A percentile compares a stretch with the other conserved stretches of the same genome.
Evolutionary conservation across 92 coral and sea anemone genomes (phyloP).

Genomic region (Muricea muricata): DNA sequence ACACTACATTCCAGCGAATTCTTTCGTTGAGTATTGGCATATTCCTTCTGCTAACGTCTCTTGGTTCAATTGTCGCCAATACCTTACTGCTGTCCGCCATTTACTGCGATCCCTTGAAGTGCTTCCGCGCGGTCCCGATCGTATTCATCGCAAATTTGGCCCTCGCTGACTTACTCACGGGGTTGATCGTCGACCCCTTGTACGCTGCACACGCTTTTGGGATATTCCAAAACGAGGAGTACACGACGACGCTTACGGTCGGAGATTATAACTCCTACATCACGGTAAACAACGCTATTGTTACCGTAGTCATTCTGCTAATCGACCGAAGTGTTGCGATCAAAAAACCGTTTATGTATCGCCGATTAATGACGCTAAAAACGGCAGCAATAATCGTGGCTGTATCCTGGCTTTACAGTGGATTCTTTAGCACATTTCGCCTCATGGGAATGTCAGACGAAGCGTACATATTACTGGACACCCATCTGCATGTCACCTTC

Average conservation of each 20-base stretch:
- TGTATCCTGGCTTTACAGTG: slow-evolving; percentile 46
- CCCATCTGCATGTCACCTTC: slow-evolving; percentile 55
- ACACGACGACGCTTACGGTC: not conserved
- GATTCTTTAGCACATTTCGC: slow-evolving; percentile 42
- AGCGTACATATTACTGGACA: slow-evolving; percentile 43
- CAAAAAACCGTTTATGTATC: slow-evolving; percentile 47
- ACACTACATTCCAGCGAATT: not conserved
- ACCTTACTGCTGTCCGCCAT: slow-evolving; percentile 25
- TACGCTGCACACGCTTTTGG: slow-evolving; percentile 48
- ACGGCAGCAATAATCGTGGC: slow-evolving; percentile 9
- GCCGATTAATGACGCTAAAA: slow-evolving; percentile 19
- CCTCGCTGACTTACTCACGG: slow-evolving; percentile 57
- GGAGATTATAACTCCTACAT: slow-evolving; percentile 44
- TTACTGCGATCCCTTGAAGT: slow-evolving; percentile 54
- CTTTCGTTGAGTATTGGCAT: slow-evolving; percentile 6
- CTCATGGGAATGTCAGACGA: slow-evolving; percentile 37
- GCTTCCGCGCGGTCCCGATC: slow-evolving; percentile 49
- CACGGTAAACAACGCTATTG: slow-evolving; percentile 52
- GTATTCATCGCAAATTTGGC: slow-evolving; percentile 53
- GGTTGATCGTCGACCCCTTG: slow-evolving; percentile 49
- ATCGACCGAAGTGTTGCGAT: slow-evolving; percentile 63
- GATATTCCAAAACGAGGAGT: slow-evolving; percentile 20
- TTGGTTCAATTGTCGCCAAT: not conserved
- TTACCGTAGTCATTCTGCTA: slow-evolving; percentile 43
- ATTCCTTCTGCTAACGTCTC: not conserved